Base-by-base conservation (phyloP, 2,888 invertebrate genomes). In the Lysandra coridon region DNA sequence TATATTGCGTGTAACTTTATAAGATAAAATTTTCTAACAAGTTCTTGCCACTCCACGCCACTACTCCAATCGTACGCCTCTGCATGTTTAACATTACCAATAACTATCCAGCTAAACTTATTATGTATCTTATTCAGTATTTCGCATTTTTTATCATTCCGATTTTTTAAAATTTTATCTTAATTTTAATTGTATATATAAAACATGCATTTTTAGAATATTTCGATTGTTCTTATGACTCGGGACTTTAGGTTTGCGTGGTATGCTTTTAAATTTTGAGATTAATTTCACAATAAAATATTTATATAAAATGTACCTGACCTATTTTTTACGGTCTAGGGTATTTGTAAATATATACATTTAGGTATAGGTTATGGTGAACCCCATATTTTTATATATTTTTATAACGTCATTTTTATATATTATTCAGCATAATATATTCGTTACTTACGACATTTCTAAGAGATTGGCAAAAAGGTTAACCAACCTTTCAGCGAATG, bases 301-400 rank as follows among this genome's bases (percentile, higher is more conserved):
- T 76, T 76, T 76, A 76, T 76, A 76, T 76, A 53, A 76, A 49
- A 75, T 76, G 76, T 76, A 76, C 76, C 76, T 76, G 76, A 76
- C 76, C 76, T 30, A 74, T 17, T 12, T 64, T 69, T 30, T 53
- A 76, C 49, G 76, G 76, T 76, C 76, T 30, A 53, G 33, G 76
- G 57, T 76, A 76, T 53, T 79, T 82, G 81, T 82, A 81, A 82
- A 82, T 82, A 82, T 73, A 76, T 81, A 79, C 78, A 80, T 60
- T 69, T 82, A 82, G 78, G 78, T 76, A 74, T 80, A 79, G 81
- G 77, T 79, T 81, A 81, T 81, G 81, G 80, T 82, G 78, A 76
- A 60, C 73, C 81, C 81, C 81, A 81, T 82, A 82, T 82, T 80
- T 82, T 81, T 80, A 80, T 80, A 80, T 81, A 81, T 80, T 82